Evolutionary conservation across 2,113 vertebrate genomes (phyloP).

Genomic region (Carettochelys insculpta): DNA sequence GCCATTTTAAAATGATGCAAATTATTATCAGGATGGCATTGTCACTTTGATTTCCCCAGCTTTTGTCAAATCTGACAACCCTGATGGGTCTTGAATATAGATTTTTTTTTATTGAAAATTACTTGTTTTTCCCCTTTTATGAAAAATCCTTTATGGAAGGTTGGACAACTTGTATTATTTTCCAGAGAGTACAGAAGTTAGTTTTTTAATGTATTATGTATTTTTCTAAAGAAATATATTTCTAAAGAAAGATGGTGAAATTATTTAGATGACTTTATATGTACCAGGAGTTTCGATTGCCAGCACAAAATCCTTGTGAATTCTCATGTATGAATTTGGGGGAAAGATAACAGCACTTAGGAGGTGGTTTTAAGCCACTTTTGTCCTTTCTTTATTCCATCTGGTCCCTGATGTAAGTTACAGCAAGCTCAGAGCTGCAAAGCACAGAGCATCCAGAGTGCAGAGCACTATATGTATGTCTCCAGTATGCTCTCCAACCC

Average conservation of each 20-base stretch:
- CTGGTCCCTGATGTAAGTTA: no score
- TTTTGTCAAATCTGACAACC: constrained; percentile 48
- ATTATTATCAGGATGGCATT: constrained; percentile 49
- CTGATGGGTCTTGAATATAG: constrained; percentile 52
- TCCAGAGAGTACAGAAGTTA: constrained; percentile 12
- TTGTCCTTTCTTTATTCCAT: no score
- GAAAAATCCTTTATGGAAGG: constrained; percentile 30
- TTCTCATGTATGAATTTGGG: background rate
- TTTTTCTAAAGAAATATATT: constrained; percentile 23
- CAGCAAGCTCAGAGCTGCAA: no score
- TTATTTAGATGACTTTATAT: constrained; percentile 44
- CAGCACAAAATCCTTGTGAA: constrained; percentile 37
- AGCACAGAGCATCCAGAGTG: no score
- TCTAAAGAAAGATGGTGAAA: background rate
- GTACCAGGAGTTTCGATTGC: constrained; percentile 25
- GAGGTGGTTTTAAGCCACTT: no score
- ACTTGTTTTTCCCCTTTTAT: constrained; percentile 41
- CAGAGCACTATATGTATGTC: no score
- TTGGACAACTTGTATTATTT: constrained; percentile 39
- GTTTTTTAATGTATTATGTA: constrained; percentile 43
- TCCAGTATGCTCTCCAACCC: no score
- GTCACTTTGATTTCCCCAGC: constrained; percentile 23
- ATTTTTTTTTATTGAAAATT: constrained; percentile 49
- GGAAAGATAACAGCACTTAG: no score
- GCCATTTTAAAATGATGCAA: constrained; percentile 18